These are phyloP conservation scores for Cololabis saira DNA, from an alignment of 2,113 vertebrate genomes.

Conservation along the genomic window DNA sequence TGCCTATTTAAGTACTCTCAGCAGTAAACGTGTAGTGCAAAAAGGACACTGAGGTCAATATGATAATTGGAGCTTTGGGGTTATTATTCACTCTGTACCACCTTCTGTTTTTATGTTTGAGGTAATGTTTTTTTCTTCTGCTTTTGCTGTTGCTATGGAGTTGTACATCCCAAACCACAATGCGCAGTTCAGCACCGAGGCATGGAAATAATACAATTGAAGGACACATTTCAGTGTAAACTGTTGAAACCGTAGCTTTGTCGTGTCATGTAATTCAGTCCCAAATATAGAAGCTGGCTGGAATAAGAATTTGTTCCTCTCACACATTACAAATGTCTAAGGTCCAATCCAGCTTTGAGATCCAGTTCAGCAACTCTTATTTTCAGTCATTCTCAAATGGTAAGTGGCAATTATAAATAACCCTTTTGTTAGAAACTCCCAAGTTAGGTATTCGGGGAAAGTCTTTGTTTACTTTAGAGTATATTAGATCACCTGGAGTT, in stretches of 20 bases:
- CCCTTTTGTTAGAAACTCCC: background rate
- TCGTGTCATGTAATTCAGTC: background rate
- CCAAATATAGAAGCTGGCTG: background rate
- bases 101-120: constrained; percentile 37
- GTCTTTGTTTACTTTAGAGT: background rate
- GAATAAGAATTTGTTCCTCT: background rate
- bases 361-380: background rate
- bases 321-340: no score
- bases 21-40: constrained; percentile 24
- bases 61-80: constrained; percentile 64
- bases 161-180: constrained; percentile 16
- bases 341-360: background rate
- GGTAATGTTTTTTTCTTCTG: constrained; percentile 47
- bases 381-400: background rate
- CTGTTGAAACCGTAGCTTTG: background rate
- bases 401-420: background rate
- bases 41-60: constrained; percentile 56
- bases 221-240: background rate
- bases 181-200: constrained; percentile 12
- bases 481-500: background rate
- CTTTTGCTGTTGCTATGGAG: constrained; percentile 53
- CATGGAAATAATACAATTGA: background rate
- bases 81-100: constrained; percentile 42
- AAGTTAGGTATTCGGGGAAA: background rate
- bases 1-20: constrained; percentile 56